These are phyloP conservation scores for Malacoctenus gilli DNA, from an alignment of 2,797 vertebrate species.

Conservation along the genomic window DNA sequence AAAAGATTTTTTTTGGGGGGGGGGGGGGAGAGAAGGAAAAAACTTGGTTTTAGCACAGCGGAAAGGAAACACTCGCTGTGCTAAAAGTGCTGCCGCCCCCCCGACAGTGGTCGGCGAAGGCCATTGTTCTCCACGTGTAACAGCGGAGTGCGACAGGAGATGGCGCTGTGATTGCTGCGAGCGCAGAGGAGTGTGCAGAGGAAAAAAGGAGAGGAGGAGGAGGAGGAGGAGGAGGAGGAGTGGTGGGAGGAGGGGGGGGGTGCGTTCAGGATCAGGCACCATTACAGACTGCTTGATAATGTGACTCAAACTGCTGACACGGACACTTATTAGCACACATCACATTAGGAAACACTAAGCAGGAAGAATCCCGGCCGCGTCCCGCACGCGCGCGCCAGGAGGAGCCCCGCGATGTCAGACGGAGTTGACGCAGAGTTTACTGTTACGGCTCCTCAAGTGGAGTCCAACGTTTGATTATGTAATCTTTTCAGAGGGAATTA, in stretches of 20 bases:
- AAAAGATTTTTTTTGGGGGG: too few species aligned
- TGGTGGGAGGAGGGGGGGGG: constrained; percentile 27
- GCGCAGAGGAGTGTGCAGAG: constrained; percentile 43
- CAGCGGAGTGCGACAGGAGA: constrained; percentile 67
- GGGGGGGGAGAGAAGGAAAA: constrained; percentile 2
- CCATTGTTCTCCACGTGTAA: constrained; percentile 53
- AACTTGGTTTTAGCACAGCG: constrained; percentile 30
- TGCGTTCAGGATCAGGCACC: constrained; percentile 48
- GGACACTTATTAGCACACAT: constrained; percentile 11
- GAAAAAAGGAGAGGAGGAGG: constrained; percentile 28
- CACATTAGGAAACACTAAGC: constrained; percentile 5
- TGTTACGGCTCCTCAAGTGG: too few species aligned
- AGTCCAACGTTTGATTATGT: too few species aligned
- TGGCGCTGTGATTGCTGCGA: constrained; percentile 70
- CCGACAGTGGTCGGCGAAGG: background rate
- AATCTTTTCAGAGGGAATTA: constrained; percentile 31
- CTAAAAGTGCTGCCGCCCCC: background rate
- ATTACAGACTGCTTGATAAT: constrained; percentile 41
- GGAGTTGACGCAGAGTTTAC: too few species aligned
- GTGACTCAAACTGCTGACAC: constrained; percentile 34
- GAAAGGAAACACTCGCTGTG: constrained; percentile 13
- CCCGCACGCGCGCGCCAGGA: too few species aligned
- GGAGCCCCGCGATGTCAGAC: background rate
- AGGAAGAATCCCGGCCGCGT: too few species aligned
- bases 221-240: too few species aligned